A percentile compares a stretch with the other conserved stretches of the same genome.
phyloP scores from a whole-genome alignment of 2,797 vertebrate species.

The Semotilus atromaculatus region DNA sequence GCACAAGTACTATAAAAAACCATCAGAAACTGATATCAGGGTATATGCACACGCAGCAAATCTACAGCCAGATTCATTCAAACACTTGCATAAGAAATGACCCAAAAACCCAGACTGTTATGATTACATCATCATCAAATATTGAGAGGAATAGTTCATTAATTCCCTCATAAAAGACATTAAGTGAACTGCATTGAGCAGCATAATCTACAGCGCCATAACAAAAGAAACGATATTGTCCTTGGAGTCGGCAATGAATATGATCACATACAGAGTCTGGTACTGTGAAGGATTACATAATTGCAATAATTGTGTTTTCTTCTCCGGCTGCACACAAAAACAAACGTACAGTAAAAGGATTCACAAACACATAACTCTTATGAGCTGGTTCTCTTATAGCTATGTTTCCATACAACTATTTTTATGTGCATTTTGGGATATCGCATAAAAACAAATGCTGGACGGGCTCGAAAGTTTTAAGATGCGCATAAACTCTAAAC shows the following conservation, averaged over 20 bases:
- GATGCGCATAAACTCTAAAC: neutral
- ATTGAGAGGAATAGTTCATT: neutral
- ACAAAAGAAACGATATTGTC: neutral
- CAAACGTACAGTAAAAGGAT: neutral
- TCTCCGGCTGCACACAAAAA: neutral
- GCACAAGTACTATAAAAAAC: no score
- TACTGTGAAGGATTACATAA: neutral
- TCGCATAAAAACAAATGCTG: neutral
- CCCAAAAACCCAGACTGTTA: slow-evolving; percentile 1
- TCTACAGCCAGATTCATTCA: neutral
- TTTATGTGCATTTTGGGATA: neutral
- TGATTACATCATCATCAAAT: neutral
- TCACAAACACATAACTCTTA: neutral
- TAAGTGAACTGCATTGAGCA: neutral
- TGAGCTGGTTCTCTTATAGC: neutral
- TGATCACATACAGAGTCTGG: neutral
- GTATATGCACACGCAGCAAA: no score
- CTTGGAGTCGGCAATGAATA: neutral
- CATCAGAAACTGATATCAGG: neutral
- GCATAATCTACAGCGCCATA: neutral
- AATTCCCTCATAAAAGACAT: neutral
- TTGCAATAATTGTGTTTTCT: neutral
- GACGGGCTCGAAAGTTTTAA: neutral
- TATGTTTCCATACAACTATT: neutral
- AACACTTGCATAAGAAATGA: neutral